Evolutionary conservation across 2,113 vertebrate species (phyloP).

Genomic region (Heterochromis multidens): DNA sequence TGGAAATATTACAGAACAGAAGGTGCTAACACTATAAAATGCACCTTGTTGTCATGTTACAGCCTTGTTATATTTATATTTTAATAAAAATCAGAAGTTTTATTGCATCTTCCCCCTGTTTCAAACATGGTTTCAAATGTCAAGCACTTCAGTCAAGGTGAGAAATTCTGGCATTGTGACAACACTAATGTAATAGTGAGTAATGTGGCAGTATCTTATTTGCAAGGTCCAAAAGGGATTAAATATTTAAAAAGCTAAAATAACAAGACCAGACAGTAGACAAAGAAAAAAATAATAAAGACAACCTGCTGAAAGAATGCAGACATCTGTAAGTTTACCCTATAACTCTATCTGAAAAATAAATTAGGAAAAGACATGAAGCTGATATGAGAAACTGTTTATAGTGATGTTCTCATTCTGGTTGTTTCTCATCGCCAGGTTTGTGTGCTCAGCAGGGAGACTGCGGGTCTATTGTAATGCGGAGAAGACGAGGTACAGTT

Average conservation of each 20-base stretch:
- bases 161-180: background rate
- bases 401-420: background rate
- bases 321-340: background rate
- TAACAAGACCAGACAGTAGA: background rate
- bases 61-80: background rate
- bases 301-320: background rate
- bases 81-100: background rate
- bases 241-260: background rate
- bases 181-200: background rate
- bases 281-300: background rate
- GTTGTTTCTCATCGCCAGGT: conserved; percentile 74
- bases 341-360: no score
- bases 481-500: conserved; percentile 86
- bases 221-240: background rate
- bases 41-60: background rate
- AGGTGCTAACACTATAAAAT: background rate
- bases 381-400: background rate
- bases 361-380: no score
- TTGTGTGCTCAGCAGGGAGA: conserved; percentile 80
- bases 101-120: background rate
- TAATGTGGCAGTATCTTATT: background rate
- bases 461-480: conserved; percentile 89
- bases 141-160: background rate
- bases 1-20: no score
- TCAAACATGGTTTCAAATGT: background rate